Evolutionary conservation across 2,888 invertebrate genomes (phyloP).

Genomic region (Drosophila phalerata): DNA sequence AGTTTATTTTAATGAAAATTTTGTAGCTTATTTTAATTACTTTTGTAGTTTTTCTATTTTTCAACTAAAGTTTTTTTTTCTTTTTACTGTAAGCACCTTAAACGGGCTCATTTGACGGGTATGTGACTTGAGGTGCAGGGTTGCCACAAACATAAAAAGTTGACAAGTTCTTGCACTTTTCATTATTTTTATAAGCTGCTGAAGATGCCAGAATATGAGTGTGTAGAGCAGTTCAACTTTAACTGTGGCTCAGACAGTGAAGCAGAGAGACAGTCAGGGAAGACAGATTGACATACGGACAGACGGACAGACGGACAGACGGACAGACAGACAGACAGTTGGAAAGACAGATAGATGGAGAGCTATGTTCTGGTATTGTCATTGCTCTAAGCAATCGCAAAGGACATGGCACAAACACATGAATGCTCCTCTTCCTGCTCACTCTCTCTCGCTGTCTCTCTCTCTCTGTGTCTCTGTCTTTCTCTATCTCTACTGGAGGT

Average conservation of each 20-base stretch:
- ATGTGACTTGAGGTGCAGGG: background rate
- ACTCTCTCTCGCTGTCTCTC: too few species aligned
- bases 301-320: too few species aligned
- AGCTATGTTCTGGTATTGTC: conserved; percentile 10
- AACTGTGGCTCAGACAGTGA: conserved; percentile 7
- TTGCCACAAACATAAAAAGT: conserved; percentile 20
- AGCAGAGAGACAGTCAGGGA: background rate
- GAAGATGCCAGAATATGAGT: conserved; percentile 20
- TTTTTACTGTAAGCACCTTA: background rate
- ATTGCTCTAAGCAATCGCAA: conserved; percentile 21
- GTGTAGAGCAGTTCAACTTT: conserved; percentile 37
- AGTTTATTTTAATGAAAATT: background rate
- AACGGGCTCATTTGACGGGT: background rate
- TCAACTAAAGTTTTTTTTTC: background rate
- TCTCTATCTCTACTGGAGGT: background rate
- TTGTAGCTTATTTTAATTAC: background rate
- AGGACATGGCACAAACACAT: conserved; percentile 16
- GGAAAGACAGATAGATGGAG: conserved; percentile 5
- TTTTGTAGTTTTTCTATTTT: too few species aligned
- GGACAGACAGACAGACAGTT: background rate
- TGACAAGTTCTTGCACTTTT: conserved; percentile 52
- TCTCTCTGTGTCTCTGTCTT: too few species aligned
- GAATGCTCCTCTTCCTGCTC: background rate
- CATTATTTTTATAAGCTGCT: conserved; percentile 51
- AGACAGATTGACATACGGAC: conserved; percentile 16